A percentile compares a stretch with the other conserved stretches of the same genome.
Conservation (phyloP, 1,140 invertebrate genomes). For the Saccostrea echinata region DNA sequence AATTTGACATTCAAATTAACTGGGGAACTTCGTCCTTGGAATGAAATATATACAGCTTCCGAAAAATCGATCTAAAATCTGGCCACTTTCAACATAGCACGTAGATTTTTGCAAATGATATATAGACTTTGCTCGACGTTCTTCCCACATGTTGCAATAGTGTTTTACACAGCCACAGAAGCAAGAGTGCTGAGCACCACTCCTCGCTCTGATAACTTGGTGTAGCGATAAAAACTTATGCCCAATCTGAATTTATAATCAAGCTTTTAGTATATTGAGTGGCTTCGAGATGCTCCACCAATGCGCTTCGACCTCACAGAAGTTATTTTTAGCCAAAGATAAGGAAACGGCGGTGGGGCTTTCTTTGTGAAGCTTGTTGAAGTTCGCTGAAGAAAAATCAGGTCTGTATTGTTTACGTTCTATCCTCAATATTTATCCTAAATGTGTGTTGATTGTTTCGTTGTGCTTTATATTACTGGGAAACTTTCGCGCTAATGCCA, state of each 20-base stretch:
- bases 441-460: not conserved
- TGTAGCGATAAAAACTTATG: conserved; percentile 30
- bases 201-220: not conserved
- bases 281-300: conserved; percentile 35
- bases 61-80: conserved; percentile 3
- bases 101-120: conserved; percentile 11
- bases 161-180: not conserved
- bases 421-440: conserved; percentile 8
- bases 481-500: not conserved
- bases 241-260: conserved; percentile 39
- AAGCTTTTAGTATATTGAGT: conserved; percentile 8
- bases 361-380: conserved; percentile 25
- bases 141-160: not conserved
- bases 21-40: not conserved
- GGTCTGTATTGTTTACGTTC: not conserved
- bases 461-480: not conserved
- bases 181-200: not conserved
- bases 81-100: not conserved
- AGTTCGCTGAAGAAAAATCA: conserved; percentile 6
- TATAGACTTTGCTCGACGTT: not conserved
- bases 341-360: conserved; percentile 28
- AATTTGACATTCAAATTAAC: conserved; percentile 3
- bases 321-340: conserved; percentile 25
- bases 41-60: not conserved
- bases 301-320: conserved; percentile 35